A percentile compares a stretch with the other conserved stretches of the same genome.
These are phyloP conservation scores for Pocota personata DNA, from an alignment of 2,888 invertebrate genomes.

Conservation along the genomic window DNA sequence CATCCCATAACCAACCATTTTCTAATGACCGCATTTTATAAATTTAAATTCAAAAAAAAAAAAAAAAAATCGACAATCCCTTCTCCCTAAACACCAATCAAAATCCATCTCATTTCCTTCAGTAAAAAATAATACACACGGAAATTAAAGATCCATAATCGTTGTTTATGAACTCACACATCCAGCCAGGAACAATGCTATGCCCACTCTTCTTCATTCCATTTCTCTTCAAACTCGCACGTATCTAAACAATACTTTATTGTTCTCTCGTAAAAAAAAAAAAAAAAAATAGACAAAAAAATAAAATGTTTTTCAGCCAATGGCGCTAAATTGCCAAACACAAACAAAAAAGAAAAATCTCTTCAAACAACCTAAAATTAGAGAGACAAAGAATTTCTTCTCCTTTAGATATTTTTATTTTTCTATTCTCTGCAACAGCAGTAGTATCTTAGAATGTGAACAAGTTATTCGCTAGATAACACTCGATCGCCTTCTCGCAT, in stretches of 20 bases:
- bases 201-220: conserved; percentile 46
- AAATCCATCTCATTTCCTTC: conserved; percentile 30
- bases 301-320: conserved; percentile 41
- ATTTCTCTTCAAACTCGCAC: conserved; percentile 37
- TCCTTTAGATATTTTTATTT: conserved; percentile 9
- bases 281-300: neutral
- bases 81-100: conserved; percentile 38
- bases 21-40: neutral
- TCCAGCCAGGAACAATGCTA: conserved; percentile 9
- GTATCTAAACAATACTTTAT: conserved; percentile 50
- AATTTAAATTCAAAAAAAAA: neutral
- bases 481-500: conserved; percentile 33
- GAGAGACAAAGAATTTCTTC: conserved; percentile 46
- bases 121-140: neutral
- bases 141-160: conserved; percentile 25
- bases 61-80: neutral
- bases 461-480: conserved; percentile 44
- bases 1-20: conserved; percentile 1
- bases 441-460: conserved; percentile 5
- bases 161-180: conserved; percentile 31
- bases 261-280: conserved; percentile 21
- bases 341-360: neutral
- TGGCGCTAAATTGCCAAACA: conserved; percentile 60
- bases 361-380: conserved; percentile 44
- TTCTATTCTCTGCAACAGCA: neutral